Evolutionary conservation across 1,140 invertebrate genomes (phyloP), one percentile per base, ranked within the genome.

Genomic region (Drosophila prosaltans): DNA sequence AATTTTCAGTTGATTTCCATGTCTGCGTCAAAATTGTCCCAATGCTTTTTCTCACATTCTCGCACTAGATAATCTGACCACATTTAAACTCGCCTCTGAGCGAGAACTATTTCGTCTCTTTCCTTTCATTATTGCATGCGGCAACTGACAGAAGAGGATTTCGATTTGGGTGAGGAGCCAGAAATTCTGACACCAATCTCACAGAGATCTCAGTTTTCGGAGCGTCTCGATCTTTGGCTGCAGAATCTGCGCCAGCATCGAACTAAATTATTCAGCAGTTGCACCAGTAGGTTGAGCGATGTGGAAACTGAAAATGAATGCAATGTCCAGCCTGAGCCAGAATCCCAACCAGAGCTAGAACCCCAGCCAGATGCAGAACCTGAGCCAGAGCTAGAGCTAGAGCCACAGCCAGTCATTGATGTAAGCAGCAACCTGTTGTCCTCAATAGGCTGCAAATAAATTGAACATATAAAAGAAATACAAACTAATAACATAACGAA

Each of bases 251-350:
- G 82, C 21, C 82, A 88, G 66, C 79, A 85, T 54, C 82, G 88
- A 54, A 72, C 76, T 7, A 66, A 83, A 28, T 57, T 85, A 58
- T 86, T 86, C 84, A 80, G 76, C 84, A 86, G 83, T 68, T 86
- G 83, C 59, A 86, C 83, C 48, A 86, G 83, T 89, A 86, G 84
- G 66, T 77, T 86, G 75, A 84, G 58, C 72, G 65, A 83, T 72
- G 41, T 88, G 69, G 84, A 88, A 55, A 88, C 63, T 41, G 82
- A 78, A 36, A 71, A 55, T 10, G 67, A 65, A 21, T 32, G 32
- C 55, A 73, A 72, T 16, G 48, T 70, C 24, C 70, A 36, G 32
- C 59, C 40, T 11, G 40, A 51, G n/a, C 26, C 40, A 16, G 40
- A 51, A 11, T 21, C 65, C n/a, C 60, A 60, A n/a, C 16, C 59